A percentile compares a stretch with the other conserved stretches of the same genome.
Evolutionary conservation across 1,140 invertebrate genomes (phyloP).

Genomic region (Pseudobourletiella spinata): DNA sequence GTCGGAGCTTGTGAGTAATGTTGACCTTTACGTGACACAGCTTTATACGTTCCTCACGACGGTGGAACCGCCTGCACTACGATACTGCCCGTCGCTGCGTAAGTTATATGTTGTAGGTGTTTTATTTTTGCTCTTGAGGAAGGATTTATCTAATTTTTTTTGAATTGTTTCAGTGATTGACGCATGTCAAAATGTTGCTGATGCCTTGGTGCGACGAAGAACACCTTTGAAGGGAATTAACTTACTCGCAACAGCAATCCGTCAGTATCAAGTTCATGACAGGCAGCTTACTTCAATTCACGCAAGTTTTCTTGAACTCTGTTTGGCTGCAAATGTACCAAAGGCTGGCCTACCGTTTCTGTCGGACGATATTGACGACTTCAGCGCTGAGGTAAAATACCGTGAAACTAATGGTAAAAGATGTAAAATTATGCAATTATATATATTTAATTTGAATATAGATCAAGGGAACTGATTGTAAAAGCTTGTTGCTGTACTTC

Average conservation of each 20-base stretch:
- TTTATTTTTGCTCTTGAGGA: background rate
- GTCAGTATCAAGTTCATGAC: slow-evolving; percentile 76
- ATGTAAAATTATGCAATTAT: slow-evolving; percentile 17
- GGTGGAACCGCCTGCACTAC: slow-evolving; percentile 67
- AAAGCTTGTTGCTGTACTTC: slow-evolving; percentile 88
- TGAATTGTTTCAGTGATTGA: slow-evolving; percentile 62
- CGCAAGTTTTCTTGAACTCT: slow-evolving; percentile 84
- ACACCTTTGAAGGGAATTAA: slow-evolving; percentile 74
- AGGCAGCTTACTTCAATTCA: slow-evolving; percentile 88
- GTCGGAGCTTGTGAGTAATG: slow-evolving; percentile 32
- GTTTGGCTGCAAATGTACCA: slow-evolving; percentile 81
- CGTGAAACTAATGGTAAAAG: slow-evolving; percentile 10
- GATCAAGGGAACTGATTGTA: slow-evolving; percentile 61
- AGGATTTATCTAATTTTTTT: slow-evolving; percentile 4
- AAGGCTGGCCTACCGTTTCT: slow-evolving; percentile 83
- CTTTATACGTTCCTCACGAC: slow-evolving; percentile 42
- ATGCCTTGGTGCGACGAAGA: slow-evolving; percentile 63
- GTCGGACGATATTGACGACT: slow-evolving; percentile 82
- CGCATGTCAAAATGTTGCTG: slow-evolving; percentile 72
- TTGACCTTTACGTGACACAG: slow-evolving; percentile 42
- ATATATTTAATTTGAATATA: no score
- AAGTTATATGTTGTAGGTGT: slow-evolving; percentile 43
- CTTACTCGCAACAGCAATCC: slow-evolving; percentile 71
- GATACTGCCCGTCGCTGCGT: slow-evolving; percentile 75
- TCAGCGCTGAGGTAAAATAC: slow-evolving; percentile 66